Evolutionary conservation across 2,113 vertebrate genomes (phyloP), one percentile per base, ranked within the genome.

Genomic region (Gobio gobio): DNA sequence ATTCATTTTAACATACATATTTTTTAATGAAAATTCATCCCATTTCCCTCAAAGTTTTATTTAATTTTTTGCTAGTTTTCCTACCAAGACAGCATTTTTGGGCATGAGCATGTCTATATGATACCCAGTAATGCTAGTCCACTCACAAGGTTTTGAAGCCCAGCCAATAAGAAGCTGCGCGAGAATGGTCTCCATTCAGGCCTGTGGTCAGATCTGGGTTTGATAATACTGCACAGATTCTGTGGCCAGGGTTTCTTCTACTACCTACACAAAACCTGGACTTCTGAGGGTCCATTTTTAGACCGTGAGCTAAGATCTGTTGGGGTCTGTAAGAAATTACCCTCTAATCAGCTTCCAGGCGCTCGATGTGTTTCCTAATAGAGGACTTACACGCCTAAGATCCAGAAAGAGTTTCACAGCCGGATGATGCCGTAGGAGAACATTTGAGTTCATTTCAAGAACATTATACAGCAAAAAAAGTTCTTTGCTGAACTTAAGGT

Each of bases 201-300:
- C 63, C 58, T 82, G 79, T 82, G 79, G 45, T 82, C 45, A 68
- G 79, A 82, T 82, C 79, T 82, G 79, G 79, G 14, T 82, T 82
- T 82, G 63, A 82, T 82, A 81, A 81, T 54, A n/a, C 45, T 29
- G 24, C 61, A 68, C 78, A 68, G 61, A 81, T 81, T 45, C 61
- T 81, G 78, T 2, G 59, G 58, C 78, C 58, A 47, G n/a, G 24
- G 79, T 68, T 66, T 80, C 78, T 63, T 20, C 58, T 58, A 1
- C 78, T 68, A 82, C 79, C 59, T 82, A 82, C 63, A 82, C 79
- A 82, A 79, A 79, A 45, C 58, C 56, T 78, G 77, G 56, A 64
- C 78, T 80, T 80, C 78, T 80, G 78, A 80, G 16, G 63, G 58
- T 20, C 76, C 54, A 45, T 61, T 58, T 77, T 77, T 16, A 61